phyloP scores from a whole-genome alignment of 2,797 vertebrate species.

The Pteronotus mesoamericanus region DNA sequence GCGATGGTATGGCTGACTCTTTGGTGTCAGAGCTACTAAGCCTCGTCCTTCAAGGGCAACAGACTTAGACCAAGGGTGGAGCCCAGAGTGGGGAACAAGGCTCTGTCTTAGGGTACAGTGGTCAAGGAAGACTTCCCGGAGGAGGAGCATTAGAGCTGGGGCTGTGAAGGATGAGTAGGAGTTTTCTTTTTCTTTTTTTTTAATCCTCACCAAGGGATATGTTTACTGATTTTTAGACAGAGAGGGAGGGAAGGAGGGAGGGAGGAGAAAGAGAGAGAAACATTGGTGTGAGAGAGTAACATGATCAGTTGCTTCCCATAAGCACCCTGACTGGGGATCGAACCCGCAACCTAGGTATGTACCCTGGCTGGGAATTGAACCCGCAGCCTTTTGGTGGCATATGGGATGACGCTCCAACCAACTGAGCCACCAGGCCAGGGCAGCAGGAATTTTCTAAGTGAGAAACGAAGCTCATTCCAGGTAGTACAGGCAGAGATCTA shows the following conservation, averaged over 20 bases:
- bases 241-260: background rate
- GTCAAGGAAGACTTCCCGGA: background rate
- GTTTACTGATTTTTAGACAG: background rate
- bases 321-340: background rate
- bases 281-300: background rate
- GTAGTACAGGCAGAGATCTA: background rate
- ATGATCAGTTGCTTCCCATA: background rate
- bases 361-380: background rate
- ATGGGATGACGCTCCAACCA: background rate
- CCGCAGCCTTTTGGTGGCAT: background rate
- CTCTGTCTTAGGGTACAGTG: background rate
- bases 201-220: background rate
- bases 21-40: background rate
- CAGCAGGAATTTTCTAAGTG: conserved; percentile 39
- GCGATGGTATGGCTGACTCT: background rate
- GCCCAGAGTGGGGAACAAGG: background rate
- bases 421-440: background rate
- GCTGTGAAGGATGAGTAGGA: conserved; percentile 24
- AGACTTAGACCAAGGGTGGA: background rate
- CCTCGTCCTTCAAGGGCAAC: background rate
- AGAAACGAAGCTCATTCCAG: background rate
- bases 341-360: background rate
- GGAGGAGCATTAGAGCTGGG: background rate
- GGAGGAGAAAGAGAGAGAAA: background rate
- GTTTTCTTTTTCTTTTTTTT: background rate